Conservation (phyloP, 2,888 invertebrate genomes). For the Lasioglossum calceatum region DNA sequence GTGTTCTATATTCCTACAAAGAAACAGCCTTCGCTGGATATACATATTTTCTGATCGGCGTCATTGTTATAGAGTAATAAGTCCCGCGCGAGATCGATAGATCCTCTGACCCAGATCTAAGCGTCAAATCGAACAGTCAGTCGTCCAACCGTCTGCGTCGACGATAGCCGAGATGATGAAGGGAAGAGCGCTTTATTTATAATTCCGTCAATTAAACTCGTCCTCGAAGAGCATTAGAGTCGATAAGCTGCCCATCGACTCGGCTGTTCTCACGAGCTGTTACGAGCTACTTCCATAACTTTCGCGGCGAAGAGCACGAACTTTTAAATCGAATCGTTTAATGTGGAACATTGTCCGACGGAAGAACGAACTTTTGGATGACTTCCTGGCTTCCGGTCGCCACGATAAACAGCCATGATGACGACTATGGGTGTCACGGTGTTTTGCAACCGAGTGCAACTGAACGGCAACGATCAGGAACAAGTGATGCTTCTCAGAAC, state of each 20-base stretch:
- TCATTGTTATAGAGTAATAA: not conserved
- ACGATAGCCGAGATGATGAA: slow-evolving; percentile 60
- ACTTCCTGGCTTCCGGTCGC: not conserved
- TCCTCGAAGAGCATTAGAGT: slow-evolving; percentile 78
- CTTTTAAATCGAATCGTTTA: not conserved
- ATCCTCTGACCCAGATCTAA: slow-evolving; percentile 58
- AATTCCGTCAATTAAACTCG: slow-evolving; percentile 76
- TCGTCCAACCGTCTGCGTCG: slow-evolving; percentile 61
- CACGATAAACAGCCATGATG: slow-evolving; percentile 67
- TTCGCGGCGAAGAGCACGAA: not conserved
- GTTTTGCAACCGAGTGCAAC: slow-evolving; percentile 79
- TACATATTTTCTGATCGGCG: not conserved
- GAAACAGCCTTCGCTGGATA: not conserved
- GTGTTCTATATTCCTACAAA: not conserved
- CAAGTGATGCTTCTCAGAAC: slow-evolving; percentile 82
- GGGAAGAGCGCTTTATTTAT: slow-evolving; percentile 73
- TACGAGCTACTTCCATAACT: slow-evolving; percentile 11
- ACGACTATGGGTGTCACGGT: slow-evolving; percentile 83
- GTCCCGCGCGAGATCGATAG: not conserved
- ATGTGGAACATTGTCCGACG: not conserved
- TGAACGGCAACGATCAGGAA: slow-evolving; percentile 79
- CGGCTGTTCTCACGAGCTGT: slow-evolving; percentile 45
- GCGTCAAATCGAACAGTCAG: slow-evolving; percentile 48
- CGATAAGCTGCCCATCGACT: slow-evolving; percentile 68
- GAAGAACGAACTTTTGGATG: not conserved